Evolutionary conservation across 2,888 invertebrate genomes (phyloP).

Genomic region (Eucriotettix oculatus): DNA sequence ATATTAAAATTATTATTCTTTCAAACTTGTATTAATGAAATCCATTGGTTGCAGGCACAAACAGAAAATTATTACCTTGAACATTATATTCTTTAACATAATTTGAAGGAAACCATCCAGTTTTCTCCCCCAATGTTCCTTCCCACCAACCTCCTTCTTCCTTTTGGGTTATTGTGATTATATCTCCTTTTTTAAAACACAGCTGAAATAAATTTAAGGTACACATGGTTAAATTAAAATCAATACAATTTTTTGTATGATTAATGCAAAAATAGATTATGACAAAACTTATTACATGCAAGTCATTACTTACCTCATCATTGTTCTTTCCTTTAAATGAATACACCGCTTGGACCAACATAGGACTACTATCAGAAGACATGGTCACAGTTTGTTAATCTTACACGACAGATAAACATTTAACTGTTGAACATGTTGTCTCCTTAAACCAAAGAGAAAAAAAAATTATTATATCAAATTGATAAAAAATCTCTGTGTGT

Average conservation of each 20-base stretch:
- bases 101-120: slow-evolving; percentile 98
- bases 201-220: slow-evolving; percentile 35
- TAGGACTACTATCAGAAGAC: slow-evolving; percentile 34
- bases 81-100: slow-evolving; percentile 83
- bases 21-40: too few species aligned
- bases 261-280: background rate
- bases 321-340: slow-evolving; percentile 92
- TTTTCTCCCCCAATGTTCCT: slow-evolving; percentile 85
- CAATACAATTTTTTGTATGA: background rate
- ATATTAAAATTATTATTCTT: too few species aligned
- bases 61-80: slow-evolving; percentile 25
- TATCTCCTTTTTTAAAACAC: slow-evolving; percentile 88
- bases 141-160: slow-evolving; percentile 99
- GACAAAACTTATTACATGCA: background rate
- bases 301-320: slow-evolving; percentile 57
- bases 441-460: too few species aligned
- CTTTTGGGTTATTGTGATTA: slow-evolving; percentile 89
- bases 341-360: slow-evolving; percentile 78
- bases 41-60: background rate
- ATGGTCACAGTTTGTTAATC: slow-evolving; percentile 19
- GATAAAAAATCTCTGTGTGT: too few species aligned
- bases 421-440: too few species aligned
- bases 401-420: too few species aligned
- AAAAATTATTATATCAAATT: too few species aligned
- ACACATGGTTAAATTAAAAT: background rate